These are phyloP conservation scores for Leptinotarsa lineolata DNA, from an alignment of 1,140 invertebrate species.

Conservation along the genomic window DNA sequence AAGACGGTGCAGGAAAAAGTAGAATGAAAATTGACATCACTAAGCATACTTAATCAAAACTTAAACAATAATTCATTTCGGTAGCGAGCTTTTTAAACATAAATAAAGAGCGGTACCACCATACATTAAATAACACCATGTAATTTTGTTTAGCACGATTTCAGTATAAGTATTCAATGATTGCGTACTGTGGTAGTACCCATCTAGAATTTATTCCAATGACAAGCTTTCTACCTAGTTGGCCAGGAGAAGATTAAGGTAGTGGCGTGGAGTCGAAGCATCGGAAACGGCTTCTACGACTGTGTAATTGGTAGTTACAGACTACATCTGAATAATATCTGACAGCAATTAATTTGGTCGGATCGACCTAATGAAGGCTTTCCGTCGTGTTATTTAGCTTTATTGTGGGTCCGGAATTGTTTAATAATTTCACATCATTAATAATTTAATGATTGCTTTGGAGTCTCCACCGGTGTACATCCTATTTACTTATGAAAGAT, in stretches of 20 bases:
- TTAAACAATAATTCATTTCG: constrained; percentile 31
- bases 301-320: constrained; percentile 38
- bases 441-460: constrained; percentile 42
- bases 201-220: constrained; percentile 35
- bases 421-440: constrained; percentile 38
- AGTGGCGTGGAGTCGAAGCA: constrained; percentile 10
- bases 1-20: not conserved
- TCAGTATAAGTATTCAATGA: constrained; percentile 38
- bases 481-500: constrained; percentile 27
- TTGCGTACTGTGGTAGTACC: constrained; percentile 44
- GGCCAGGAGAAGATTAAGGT: constrained; percentile 24
- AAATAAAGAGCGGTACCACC: constrained; percentile 38
- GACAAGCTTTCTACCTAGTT: constrained; percentile 35
- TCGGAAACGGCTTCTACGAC: constrained; percentile 26
- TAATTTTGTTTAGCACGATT: constrained; percentile 41
- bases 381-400: constrained; percentile 35
- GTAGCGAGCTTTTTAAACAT: constrained; percentile 28
- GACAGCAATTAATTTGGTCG: constrained; percentile 38
- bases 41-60: constrained; percentile 10
- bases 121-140: constrained; percentile 41
- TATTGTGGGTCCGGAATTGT: constrained; percentile 31
- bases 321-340: constrained; percentile 36
- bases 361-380: constrained; percentile 40
- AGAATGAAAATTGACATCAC: not conserved
- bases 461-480: constrained; percentile 29